These are phyloP conservation scores for Rafetus swinhoei DNA, from an alignment of 2,113 vertebrate species.

Conservation along the genomic window DNA sequence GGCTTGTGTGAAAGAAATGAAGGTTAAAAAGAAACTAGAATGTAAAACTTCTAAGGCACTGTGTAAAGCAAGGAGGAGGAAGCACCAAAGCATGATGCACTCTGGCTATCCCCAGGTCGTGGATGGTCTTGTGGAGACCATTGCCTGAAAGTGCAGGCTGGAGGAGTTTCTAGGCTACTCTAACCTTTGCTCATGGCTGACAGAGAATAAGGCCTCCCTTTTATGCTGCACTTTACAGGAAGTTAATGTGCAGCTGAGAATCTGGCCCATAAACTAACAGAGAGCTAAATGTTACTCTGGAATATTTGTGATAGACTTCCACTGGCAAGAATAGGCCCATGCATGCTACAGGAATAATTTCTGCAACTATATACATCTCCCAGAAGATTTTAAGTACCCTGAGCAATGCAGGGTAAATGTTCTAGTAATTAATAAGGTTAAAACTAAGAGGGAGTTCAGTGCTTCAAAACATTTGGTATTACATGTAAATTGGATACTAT, in stretches of 20 bases:
- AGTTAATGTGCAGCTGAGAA: background rate
- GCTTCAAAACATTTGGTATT: background rate
- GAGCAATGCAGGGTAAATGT: too few relatives aligned
- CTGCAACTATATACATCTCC: background rate
- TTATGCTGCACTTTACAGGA: background rate
- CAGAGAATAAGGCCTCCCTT: constrained; percentile 9
- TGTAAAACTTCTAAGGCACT: background rate
- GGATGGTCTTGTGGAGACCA: background rate
- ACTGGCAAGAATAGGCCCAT: fast-evolving
- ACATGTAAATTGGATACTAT: background rate
- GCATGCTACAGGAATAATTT: background rate
- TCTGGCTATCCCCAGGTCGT: background rate
- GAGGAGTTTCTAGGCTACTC: background rate
- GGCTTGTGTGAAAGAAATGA: background rate
- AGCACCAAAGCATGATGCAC: fast-evolving
- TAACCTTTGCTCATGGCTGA: background rate
- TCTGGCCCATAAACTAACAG: background rate
- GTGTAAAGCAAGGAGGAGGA: background rate
- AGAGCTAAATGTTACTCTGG: fast-evolving
- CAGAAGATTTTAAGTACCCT: background rate
- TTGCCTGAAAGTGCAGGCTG: background rate
- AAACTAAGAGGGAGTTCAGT: background rate
- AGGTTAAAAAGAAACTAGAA: constrained; percentile 2
- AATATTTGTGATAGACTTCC: background rate
- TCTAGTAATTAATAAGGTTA: background rate